A percentile compares a stretch with the other conserved stretches of the same genome.
Evolutionary conservation across 2,888 invertebrate species (phyloP).

Genomic region (Chrysodeixis includens): DNA sequence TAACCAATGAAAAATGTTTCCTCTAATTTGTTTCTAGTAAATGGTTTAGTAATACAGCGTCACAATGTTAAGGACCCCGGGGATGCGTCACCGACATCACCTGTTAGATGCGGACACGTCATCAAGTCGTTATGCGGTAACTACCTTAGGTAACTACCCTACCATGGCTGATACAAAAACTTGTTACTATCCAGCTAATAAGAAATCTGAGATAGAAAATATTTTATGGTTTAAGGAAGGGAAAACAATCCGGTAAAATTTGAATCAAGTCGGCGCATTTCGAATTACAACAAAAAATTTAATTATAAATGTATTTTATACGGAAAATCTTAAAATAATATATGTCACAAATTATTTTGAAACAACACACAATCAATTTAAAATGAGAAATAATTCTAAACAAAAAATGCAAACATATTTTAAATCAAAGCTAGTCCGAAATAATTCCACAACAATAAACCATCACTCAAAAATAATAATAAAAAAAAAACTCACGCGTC

Average conservation of each 20-base stretch:
- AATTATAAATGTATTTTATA: too few species aligned
- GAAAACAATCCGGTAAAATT: background rate
- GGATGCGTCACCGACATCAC: conserved; percentile 63
- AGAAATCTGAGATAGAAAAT: background rate
- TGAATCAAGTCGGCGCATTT: background rate
- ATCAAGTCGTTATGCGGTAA: conserved; percentile 49
- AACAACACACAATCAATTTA: too few species aligned
- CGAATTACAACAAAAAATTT: too few species aligned
- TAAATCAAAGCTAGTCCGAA: too few species aligned
- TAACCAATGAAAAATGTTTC: background rate
- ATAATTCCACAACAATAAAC: too few species aligned
- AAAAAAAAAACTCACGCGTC: too few species aligned
- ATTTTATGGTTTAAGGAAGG: too few species aligned
- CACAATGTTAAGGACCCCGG: conserved; percentile 31
- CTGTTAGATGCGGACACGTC: conserved; percentile 58
- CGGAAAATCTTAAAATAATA: too few species aligned
- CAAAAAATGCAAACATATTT: too few species aligned
- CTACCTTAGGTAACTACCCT: background rate
- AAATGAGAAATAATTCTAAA: too few species aligned
- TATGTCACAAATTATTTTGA: too few species aligned
- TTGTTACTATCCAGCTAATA: background rate
- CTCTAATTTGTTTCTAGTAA: background rate
- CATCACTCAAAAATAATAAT: too few species aligned
- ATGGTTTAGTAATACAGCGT: background rate
- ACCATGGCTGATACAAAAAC: background rate